These are phyloP conservation scores for Macropodus opercularis DNA, from an alignment of 2,797 vertebrate genomes.

Conservation along the genomic window DNA sequence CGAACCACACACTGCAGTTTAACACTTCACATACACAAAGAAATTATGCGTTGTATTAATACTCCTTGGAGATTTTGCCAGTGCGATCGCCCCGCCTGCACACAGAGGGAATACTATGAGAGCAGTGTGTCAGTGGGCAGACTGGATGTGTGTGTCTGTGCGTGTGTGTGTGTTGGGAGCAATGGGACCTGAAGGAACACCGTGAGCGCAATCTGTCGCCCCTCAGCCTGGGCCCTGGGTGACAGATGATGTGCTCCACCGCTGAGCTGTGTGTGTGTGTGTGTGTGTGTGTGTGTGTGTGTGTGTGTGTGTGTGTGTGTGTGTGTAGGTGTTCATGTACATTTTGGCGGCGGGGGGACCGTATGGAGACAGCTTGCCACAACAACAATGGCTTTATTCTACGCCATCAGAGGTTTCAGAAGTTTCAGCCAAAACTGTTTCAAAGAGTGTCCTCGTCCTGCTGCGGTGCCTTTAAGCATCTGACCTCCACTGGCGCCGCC, in stretches of 20 bases:
- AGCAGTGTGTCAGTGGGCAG: slow-evolving; percentile 66
- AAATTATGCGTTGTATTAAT: slow-evolving; percentile 22
- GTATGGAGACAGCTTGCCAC: slow-evolving; percentile 48
- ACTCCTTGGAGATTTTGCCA: slow-evolving; percentile 49
- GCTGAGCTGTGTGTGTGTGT: slow-evolving; percentile 56
- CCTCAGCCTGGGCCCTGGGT: slow-evolving; percentile 74
- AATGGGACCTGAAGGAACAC: slow-evolving; percentile 78
- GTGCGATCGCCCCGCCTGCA: slow-evolving; percentile 24
- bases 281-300: slow-evolving; percentile 44
- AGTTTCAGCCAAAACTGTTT: slow-evolving; percentile 22
- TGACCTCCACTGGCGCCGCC: background rate
- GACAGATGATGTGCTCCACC: slow-evolving; percentile 83
- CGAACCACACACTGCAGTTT: slow-evolving; percentile 1
- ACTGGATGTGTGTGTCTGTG: slow-evolving; percentile 37
- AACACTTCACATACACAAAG: slow-evolving; percentile 13
- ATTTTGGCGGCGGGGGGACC: slow-evolving; percentile 15
- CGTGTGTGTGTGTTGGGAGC: slow-evolving; percentile 44
- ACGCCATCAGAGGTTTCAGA: slow-evolving; percentile 38
- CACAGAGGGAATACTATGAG: slow-evolving; percentile 57
- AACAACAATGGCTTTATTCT: slow-evolving; percentile 61
- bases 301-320: slow-evolving; percentile 5
- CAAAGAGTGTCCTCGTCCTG: background rate
- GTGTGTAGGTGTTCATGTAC: slow-evolving; percentile 23
- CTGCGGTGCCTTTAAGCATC: background rate
- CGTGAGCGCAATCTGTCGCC: slow-evolving; percentile 77